phyloP scores from a whole-genome alignment of 2,888 invertebrate genomes.

The Meliscaeva auricollis region DNA sequence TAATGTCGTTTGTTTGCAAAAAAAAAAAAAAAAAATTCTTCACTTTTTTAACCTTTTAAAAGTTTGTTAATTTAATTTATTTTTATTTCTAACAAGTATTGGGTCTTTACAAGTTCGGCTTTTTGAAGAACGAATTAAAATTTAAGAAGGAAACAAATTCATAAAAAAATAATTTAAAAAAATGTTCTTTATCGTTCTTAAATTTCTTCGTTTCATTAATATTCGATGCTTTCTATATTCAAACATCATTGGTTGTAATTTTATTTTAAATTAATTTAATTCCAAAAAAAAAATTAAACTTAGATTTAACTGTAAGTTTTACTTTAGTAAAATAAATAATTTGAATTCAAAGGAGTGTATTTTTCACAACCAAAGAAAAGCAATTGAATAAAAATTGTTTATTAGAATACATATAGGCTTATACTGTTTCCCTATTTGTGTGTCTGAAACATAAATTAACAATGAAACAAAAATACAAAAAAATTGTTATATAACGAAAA shows the following conservation, averaged over 20 bases:
- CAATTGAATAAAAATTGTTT: constrained; percentile 45
- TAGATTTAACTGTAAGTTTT: no score
- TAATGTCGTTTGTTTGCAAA: no score
- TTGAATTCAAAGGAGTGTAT: constrained; percentile 10
- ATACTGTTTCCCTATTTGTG: constrained; percentile 33
- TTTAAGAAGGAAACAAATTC: no score
- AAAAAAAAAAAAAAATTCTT: no score
- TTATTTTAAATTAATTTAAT: background rate
- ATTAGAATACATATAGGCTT: constrained; percentile 37
- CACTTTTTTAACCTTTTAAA: no score
- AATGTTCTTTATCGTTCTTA: no score
- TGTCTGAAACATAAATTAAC: constrained; percentile 21
- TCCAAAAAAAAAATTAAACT: background rate
- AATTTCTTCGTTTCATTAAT: no score
- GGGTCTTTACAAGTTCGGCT: no score
- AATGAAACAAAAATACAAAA: constrained; percentile 1
- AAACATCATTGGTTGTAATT: background rate
- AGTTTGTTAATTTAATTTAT: no score
- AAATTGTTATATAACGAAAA: background rate
- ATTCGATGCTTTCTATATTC: background rate
- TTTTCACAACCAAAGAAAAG: constrained; percentile 64
- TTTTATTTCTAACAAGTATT: no score
- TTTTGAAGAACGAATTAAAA: no score
- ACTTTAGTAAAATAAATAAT: background rate
- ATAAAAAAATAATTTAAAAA: no score